Conservation (phyloP, 2,113 vertebrate species). For the Pituophis catenifer region DNA sequence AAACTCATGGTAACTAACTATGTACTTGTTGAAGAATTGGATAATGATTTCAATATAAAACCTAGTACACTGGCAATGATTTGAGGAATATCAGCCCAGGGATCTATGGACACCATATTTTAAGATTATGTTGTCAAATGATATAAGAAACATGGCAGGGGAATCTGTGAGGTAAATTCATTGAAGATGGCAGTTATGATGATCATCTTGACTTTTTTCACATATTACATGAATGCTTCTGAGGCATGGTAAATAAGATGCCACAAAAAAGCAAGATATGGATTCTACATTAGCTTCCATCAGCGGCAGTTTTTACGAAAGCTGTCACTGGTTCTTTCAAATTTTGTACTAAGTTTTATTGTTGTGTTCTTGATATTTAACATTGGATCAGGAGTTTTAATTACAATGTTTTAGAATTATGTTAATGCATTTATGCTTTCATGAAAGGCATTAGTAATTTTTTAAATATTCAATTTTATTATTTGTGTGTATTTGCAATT, state of each 20-base stretch:
- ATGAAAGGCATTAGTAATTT: neutral
- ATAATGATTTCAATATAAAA: neutral
- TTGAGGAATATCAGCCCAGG: neutral
- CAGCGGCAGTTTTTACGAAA: neutral
- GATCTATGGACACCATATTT: neutral
- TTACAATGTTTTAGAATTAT: neutral
- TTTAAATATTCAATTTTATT: neutral
- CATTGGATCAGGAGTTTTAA: neutral
- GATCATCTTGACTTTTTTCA: neutral
- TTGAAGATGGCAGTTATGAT: neutral
- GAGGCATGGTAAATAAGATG: neutral
- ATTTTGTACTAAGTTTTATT: neutral
- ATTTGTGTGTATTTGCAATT: neutral
- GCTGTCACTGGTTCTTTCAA: neutral
- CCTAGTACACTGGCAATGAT: too few relatives aligned
- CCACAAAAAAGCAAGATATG: neutral
- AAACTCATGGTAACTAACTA: neutral
- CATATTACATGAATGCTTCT: neutral
- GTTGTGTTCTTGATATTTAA: neutral
- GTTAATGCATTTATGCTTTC: neutral
- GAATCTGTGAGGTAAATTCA: neutral
- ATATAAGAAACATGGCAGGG: neutral
- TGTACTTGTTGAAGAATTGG: neutral
- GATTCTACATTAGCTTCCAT: neutral
- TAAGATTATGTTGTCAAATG: neutral